Conservation (phyloP, 2,888 invertebrate genomes). For the Tridacna gigas region DNA sequence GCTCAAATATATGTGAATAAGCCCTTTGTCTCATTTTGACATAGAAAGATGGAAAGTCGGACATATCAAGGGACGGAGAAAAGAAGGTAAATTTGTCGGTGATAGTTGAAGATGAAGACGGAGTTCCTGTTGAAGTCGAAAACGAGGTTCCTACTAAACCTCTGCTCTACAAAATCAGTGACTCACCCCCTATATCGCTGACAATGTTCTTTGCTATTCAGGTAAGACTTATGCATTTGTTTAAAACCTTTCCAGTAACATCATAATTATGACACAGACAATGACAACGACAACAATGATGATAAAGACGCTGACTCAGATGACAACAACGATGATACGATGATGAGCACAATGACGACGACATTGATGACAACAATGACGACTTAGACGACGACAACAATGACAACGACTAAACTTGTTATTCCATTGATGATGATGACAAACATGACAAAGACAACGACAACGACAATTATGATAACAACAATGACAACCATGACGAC, state of each 20-base stretch:
- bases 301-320: not conserved
- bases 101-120: constrained; percentile 14
- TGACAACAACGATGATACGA: not conserved
- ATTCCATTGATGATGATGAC: too few relatives aligned
- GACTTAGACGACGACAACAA: too few relatives aligned
- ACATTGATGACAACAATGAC: too few relatives aligned
- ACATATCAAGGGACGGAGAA: not conserved
- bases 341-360: not conserved
- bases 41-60: not conserved
- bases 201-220: constrained; percentile 58
- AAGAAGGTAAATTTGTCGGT: constrained; percentile 5
- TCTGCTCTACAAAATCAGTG: constrained; percentile 53
- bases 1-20: not conserved
- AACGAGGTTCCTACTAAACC: not conserved
- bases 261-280: not conserved
- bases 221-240: constrained; percentile 29
- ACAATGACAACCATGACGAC: too few relatives aligned
- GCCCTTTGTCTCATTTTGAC: not conserved
- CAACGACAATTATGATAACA: too few relatives aligned
- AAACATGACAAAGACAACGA: too few relatives aligned
- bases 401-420: too few relatives aligned
- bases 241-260: too few relatives aligned
- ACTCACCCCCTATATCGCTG: constrained; percentile 55
- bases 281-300: not conserved
- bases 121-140: not conserved